phyloP scores from a whole-genome alignment of 2,797 vertebrate species.

The Menidia menidia region DNA sequence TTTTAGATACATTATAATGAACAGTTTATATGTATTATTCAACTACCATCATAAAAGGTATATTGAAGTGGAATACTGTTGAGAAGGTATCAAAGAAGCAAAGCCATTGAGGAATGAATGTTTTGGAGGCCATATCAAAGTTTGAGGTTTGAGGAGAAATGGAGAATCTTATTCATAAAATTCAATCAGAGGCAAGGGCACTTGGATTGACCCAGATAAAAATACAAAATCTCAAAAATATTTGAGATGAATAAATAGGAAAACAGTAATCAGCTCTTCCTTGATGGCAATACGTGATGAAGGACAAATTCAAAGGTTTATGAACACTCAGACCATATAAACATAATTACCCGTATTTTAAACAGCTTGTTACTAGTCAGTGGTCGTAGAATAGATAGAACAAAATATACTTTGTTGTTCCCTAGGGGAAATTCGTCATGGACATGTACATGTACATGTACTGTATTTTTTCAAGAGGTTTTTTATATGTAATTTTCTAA shows the following conservation, averaged over 20 bases:
- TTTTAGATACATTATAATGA: background rate
- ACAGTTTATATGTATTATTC: background rate
- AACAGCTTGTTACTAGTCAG: no score
- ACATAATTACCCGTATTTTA: no score
- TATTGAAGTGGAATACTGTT: background rate
- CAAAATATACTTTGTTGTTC: no score
- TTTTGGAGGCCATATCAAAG: background rate
- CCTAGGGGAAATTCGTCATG: no score
- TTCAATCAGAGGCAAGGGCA: background rate
- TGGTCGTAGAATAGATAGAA: no score
- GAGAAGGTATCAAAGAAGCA: background rate
- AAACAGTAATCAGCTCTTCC: no score
- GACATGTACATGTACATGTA: no score
- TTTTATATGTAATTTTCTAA: no score
- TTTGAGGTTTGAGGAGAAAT: background rate
- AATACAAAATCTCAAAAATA: background rate
- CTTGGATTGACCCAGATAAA: background rate
- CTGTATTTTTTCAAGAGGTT: no score
- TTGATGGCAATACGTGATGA: no score
- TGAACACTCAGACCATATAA: no score
- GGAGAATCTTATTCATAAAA: background rate
- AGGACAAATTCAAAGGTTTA: no score
- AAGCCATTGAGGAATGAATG: background rate
- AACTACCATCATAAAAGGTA: background rate
- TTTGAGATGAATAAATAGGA: background rate